Evolutionary conservation across 2,888 invertebrate genomes (phyloP).

Genomic region (Drosophila fulvimacula): DNA sequence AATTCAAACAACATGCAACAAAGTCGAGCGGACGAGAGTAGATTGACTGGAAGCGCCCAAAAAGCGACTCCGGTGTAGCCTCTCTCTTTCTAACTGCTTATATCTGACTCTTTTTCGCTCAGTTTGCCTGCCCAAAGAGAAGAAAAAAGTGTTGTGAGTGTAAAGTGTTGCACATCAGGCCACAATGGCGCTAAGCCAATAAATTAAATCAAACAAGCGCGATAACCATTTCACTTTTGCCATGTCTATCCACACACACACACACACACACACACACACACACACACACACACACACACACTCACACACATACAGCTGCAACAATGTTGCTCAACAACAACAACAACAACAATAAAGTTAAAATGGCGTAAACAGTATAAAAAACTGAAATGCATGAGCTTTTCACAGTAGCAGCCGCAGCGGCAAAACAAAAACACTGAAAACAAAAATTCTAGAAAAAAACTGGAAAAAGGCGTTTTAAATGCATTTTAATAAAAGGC

Average conservation of each 20-base stretch:
- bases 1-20: constrained; percentile 57
- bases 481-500: constrained; percentile 68
- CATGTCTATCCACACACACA: constrained; percentile 62
- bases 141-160: constrained; percentile 55
- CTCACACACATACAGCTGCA: constrained; percentile 18
- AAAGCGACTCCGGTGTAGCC: constrained; percentile 59
- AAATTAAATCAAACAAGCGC: constrained; percentile 82
- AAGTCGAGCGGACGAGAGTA: constrained; percentile 59
- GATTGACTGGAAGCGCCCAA: constrained; percentile 69
- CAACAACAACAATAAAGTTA: constrained; percentile 60
- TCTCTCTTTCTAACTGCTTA: not conserved
- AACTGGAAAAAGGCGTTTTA: constrained; percentile 36
- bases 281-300: constrained; percentile 23
- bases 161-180: constrained; percentile 78
- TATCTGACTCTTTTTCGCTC: not conserved
- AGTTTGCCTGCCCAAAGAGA: not conserved
- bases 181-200: constrained; percentile 82
- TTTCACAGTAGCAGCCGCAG: constrained; percentile 48
- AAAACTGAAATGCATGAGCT: constrained; percentile 69
- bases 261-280: constrained; percentile 16
- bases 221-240: constrained; percentile 78
- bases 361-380: constrained; percentile 73
- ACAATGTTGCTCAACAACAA: constrained; percentile 44
- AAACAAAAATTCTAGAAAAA: constrained; percentile 21
- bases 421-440: constrained; percentile 27